Evolutionary conservation across 2,888 invertebrate genomes (phyloP), one percentile per base, ranked within the genome.

Genomic region (Pyralis farinalis): DNA sequence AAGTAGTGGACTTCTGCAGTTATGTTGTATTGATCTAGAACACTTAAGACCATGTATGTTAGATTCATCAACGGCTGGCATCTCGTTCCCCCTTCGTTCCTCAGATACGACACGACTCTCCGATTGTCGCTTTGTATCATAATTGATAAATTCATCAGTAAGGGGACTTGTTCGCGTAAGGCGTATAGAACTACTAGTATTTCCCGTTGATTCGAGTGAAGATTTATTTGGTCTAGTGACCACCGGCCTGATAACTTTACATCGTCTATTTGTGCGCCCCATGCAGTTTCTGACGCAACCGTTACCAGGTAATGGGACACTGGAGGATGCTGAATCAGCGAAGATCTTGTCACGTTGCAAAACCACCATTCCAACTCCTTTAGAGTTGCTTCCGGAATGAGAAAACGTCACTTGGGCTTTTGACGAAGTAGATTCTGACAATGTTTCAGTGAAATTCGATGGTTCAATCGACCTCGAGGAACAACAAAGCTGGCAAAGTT

Each of bases 151-250:
- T 12, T 12, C 12, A 5, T n/a, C 8, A 29, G 9, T 10, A 10
- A 4, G n/a, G 8, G 4, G n/a, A 4, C 9, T 4, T 9, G 9
- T 29, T 29, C 10, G n/a, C 9, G 10, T 37, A 53, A 37, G 5
- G 42, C 43, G 8, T 30, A 40, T 11, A 34, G 43, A 0, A 55
- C 49, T 8, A 54, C 53, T 38, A 42, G 54, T 34, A 58, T 34
- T 21, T 60, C 57, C 31, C 58, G 57, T 8, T 21, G 12, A 33
- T 59, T 58, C 16, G 43, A 46, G 21, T 61, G 58, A 53, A 53
- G 56, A 1, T 6, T 3, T 27, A 7, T 35, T 30, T 59, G 55
- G 1, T 30, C 1, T 2, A 5, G 1, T 0, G 16, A 12, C 56
- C 55, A 58, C 0, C 1, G 38, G 1, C 49, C 55, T 9, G 48